Evolutionary conservation across 2,888 invertebrate species (phyloP), one percentile per base, ranked within the genome.

Genomic region (Ferdinandea cuprea): DNA sequence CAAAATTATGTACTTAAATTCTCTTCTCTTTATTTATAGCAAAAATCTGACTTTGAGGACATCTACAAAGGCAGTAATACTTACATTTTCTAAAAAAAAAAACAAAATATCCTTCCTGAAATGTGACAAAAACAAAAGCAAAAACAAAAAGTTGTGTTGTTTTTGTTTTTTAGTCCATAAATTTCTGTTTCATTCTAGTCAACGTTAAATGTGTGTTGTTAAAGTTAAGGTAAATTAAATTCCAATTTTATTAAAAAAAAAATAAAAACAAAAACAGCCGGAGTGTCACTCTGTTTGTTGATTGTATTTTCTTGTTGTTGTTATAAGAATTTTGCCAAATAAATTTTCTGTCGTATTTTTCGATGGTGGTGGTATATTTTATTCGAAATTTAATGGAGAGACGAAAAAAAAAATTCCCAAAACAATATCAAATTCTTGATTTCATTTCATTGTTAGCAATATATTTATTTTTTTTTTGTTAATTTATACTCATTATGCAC

Each of bases 31-130:
- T 88, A 89, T 89, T 91, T 93, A 92, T 93, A 94, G 94, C 94
- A 94, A 92, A 94, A 94, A 85, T 89, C 93, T 93, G 94, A 93
- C 89, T 93, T 94, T 92, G 93, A 93, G 92, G 92, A 93, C 92
- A 93, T 91, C 87, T 92, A 93, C 92, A 93, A 90, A 88, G 89
- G 93, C 94, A 96, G 96, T 93, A 95, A 96, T 94, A 96, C 96
- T 90, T 96, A 96, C 94, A 96, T 96, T 94, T 96, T 92, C 93
- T 96, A 95, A 93, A 88, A 89, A 73, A 61, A 46, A 65, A 72
- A 48, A 61, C 46, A 63, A 65, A 56, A 28, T 5, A 32, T 54
- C 61, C 58, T 44, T 71, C 40, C 48, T 28, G 52, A 63, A 44
- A 69, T 71, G 48, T 78, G 66, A 81, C 61, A 56, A 79, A 65